Conservation (phyloP, 2,113 vertebrate species). For the Malaclemys terrapin region DNA sequence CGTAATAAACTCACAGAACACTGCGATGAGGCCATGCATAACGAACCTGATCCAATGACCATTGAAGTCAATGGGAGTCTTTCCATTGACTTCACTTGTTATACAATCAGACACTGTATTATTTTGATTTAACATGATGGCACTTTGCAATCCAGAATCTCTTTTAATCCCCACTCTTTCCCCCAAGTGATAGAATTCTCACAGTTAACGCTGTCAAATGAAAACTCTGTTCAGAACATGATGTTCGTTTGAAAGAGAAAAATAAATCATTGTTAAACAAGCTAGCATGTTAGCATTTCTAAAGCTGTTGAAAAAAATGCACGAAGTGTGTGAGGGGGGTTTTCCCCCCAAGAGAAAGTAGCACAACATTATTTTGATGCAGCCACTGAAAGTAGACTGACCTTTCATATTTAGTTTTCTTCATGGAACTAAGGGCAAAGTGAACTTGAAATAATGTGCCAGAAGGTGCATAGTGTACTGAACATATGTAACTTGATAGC, state of each 20-base stretch:
- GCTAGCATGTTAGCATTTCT: constrained; percentile 16
- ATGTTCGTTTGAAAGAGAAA: constrained; percentile 14
- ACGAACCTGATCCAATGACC: not conserved
- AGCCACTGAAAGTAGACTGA: not conserved
- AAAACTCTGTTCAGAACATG: not conserved
- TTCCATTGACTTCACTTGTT: not conserved
- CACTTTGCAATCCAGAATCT: not conserved
- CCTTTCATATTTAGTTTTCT: constrained; percentile 68
- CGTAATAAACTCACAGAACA: not conserved
- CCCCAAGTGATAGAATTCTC: not conserved
- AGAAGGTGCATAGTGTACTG: constrained; percentile 47
- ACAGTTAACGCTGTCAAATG: constrained; percentile 9
- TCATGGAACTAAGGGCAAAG: constrained; percentile 24
- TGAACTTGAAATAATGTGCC: constrained; percentile 58
- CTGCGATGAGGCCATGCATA: not conserved
- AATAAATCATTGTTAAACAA: constrained; percentile 40
- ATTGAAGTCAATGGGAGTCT: not conserved
- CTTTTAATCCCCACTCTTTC: not conserved
- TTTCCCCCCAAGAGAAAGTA: constrained; percentile 29
- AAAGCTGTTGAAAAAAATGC: not conserved
- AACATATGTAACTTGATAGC: constrained; percentile 63
- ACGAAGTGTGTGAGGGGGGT: not conserved
- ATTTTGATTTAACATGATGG: not conserved
- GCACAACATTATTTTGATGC: constrained; percentile 5
- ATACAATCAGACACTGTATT: not conserved